These are phyloP conservation scores for Ligdia adustata DNA, from an alignment of 2,888 invertebrate species.

Conservation along the genomic window DNA sequence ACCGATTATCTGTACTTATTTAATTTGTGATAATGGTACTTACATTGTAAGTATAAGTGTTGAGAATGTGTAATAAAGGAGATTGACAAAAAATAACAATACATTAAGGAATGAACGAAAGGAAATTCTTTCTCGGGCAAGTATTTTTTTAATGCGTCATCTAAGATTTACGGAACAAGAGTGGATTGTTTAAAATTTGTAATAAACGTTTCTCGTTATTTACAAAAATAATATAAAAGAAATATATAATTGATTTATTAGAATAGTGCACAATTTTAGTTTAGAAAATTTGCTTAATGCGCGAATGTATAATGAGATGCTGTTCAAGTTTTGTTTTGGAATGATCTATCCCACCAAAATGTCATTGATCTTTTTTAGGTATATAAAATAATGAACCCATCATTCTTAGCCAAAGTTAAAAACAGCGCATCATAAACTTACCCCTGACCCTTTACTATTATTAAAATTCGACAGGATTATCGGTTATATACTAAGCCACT, in stretches of 20 bases:
- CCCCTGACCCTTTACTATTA: conserved; percentile 19
- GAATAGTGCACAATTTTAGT: too few species aligned
- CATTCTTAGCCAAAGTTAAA: conserved; percentile 9
- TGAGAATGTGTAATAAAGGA: conserved; percentile 38
- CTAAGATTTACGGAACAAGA: conserved; percentile 9
- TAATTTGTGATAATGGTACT: too few species aligned
- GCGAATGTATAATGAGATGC: too few species aligned
- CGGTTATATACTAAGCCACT: conserved; percentile 27
- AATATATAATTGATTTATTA: too few species aligned
- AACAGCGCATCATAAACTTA: conserved; percentile 4
- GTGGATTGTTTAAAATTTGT: conserved; percentile 23
- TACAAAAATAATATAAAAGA: too few species aligned
- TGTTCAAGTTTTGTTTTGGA: too few species aligned
- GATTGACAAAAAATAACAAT: conserved; percentile 38
- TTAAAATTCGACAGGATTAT: too few species aligned
- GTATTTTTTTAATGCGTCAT: conserved; percentile 11
- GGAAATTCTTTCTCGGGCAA: conserved; percentile 10
- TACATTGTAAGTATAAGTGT: conserved; percentile 30
- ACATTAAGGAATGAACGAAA: conserved; percentile 31
- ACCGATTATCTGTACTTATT: too few species aligned
- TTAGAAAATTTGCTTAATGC: too few species aligned
- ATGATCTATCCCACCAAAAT: too few species aligned
- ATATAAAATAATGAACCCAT: not conserved
- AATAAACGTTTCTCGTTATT: too few species aligned
- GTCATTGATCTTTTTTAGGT: too few species aligned